Evolutionary conservation across 2,797 vertebrate genomes (phyloP).

Genomic region (Enteromius thamalakanensis): DNA sequence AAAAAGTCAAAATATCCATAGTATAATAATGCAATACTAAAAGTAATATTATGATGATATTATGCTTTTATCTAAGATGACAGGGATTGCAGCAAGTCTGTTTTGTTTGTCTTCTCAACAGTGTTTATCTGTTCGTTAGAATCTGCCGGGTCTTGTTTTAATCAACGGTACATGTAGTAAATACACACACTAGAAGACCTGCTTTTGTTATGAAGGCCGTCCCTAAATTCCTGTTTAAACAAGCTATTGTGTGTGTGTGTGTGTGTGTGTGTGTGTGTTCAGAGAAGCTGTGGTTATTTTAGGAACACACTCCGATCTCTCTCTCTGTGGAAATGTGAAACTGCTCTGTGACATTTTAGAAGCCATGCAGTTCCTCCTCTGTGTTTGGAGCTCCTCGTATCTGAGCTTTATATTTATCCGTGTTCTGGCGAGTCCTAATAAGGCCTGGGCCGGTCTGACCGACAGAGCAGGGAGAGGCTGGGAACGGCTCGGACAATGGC

Average conservation of each 20-base stretch:
- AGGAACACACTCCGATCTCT: not conserved
- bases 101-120: not conserved
- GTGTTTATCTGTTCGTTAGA: not conserved
- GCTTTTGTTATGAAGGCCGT: not conserved
- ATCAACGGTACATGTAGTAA: constrained; percentile 3
- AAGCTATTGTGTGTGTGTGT: constrained; percentile 33
- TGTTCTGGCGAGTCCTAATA: constrained; percentile 68
- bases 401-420: constrained; percentile 71
- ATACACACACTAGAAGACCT: not conserved
- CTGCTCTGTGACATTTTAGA: constrained; percentile 53
- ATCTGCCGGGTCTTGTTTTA: not conserved
- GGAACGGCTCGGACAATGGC: constrained; percentile 9
- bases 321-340: constrained; percentile 47
- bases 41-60: not conserved
- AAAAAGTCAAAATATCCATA: too few relatives aligned
- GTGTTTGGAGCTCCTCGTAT: constrained; percentile 67
- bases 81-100: not conserved
- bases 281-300: constrained; percentile 18
- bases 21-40: too few relatives aligned
- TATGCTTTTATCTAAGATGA: not conserved
- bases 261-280: constrained; percentile 15
- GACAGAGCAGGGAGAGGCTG: constrained; percentile 32
- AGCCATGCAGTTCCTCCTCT: constrained; percentile 34
- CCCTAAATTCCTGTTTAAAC: constrained; percentile 15
- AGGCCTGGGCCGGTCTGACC: constrained; percentile 66